Evolutionary conservation across 1,140 invertebrate genomes (phyloP).

Genomic region (Ooceraea biroi): DNA sequence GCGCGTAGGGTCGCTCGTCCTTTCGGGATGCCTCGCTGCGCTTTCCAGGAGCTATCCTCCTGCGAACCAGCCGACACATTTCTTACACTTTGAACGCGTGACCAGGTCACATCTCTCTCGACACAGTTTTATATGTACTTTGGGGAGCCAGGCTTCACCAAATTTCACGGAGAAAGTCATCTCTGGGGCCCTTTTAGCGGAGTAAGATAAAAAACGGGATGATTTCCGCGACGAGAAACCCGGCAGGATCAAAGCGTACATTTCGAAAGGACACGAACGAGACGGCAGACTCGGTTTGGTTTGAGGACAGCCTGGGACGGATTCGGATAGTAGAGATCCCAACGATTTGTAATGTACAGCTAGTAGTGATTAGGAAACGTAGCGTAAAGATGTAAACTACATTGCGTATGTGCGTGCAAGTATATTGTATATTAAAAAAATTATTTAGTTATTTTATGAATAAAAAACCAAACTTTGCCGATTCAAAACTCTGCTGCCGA

Average conservation of each 20-base stretch:
- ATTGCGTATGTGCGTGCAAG: constrained; percentile 70
- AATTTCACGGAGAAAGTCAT: constrained; percentile 1
- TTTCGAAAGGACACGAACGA: constrained; percentile 41
- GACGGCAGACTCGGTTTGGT: background rate
- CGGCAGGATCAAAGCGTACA: constrained; percentile 27
- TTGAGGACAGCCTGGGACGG: background rate
- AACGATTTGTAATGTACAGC: constrained; percentile 76
- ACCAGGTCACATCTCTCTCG: too few species aligned
- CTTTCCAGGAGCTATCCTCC: constrained; percentile 29
- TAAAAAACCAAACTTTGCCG: constrained; percentile 72
- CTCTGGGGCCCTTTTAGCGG: constrained; percentile 25
- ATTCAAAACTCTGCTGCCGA: constrained; percentile 15
- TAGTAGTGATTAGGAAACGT: constrained; percentile 67
- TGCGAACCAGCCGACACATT: too few species aligned
- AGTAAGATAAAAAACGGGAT: background rate
- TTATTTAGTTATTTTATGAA: constrained; percentile 80
- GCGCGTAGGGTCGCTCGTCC: constrained; percentile 45
- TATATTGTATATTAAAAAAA: constrained; percentile 79
- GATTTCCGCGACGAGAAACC: constrained; percentile 7
- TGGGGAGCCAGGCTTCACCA: constrained; percentile 1
- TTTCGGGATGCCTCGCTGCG: constrained; percentile 31
- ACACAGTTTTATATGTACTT: constrained; percentile 48
- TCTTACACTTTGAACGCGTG: too few species aligned
- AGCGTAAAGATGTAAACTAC: constrained; percentile 67
- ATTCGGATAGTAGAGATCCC: constrained; percentile 66